These are phyloP conservation scores for Chamaetylas fuelleborni DNA, from an alignment of 2,113 vertebrate species.

Conservation along the genomic window DNA sequence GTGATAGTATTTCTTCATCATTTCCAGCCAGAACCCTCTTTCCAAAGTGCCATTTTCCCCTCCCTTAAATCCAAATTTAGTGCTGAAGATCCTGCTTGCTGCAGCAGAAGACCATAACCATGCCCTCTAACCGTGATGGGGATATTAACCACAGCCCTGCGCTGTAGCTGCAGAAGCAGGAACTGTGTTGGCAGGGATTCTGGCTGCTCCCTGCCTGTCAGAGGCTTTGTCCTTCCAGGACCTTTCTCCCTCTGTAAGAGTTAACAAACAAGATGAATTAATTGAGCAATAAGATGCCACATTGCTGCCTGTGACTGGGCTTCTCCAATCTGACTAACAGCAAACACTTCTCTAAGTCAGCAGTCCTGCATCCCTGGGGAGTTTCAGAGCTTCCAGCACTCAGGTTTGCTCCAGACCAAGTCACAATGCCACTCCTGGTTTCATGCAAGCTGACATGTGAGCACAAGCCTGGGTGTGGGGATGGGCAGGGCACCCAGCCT, in stretches of 20 bases:
- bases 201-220: not conserved
- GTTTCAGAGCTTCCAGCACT: not conserved
- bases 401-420: not conserved
- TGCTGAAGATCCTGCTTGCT: not conserved
- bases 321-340: not conserved
- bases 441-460: fast-evolving
- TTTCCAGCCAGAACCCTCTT: not conserved
- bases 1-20: not conserved
- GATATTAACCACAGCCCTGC: not conserved
- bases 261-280: not conserved
- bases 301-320: not conserved
- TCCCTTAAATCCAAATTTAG: not conserved
- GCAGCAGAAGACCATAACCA: not conserved
- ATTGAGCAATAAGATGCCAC: not conserved
- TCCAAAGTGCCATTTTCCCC: not conserved
- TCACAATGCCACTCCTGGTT: not conserved
- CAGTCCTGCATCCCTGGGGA: not conserved
- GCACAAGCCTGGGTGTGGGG: not conserved
- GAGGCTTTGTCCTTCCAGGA: not conserved
- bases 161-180: not conserved
- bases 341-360: not conserved
- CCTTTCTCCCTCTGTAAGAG: not conserved
- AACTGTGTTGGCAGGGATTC: not conserved
- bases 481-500: not conserved
- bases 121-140: not conserved